A percentile compares a stretch with the other conserved stretches of the same genome.
phyloP scores from a whole-genome alignment of 2,888 invertebrate genomes.

The Philhelius pedissequus region DNA sequence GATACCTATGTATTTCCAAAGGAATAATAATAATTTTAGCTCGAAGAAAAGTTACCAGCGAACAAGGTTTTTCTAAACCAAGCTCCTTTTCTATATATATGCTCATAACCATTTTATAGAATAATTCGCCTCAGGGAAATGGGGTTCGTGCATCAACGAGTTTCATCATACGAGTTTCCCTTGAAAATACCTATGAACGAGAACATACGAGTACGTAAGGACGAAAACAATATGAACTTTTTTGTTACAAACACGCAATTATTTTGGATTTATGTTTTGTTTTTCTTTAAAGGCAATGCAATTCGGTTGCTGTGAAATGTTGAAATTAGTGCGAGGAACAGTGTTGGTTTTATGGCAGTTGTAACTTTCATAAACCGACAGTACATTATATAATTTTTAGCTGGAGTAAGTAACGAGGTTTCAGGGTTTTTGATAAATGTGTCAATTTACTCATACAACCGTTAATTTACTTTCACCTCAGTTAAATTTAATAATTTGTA shows the following conservation, averaged over 20 bases:
- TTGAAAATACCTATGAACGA: background rate
- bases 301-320: background rate
- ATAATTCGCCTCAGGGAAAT: background rate
- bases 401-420: background rate
- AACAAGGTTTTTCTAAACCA: background rate
- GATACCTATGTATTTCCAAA: background rate
- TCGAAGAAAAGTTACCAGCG: background rate
- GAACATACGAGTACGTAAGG: background rate
- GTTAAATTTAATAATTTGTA: background rate
- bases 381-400: background rate
- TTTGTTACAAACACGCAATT: background rate
- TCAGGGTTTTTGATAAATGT: background rate
- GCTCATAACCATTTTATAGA: background rate
- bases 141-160: background rate
- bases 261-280: background rate
- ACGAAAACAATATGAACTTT: constrained; percentile 9
- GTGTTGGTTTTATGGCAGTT: background rate
- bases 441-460: background rate
- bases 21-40: background rate
- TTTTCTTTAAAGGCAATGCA: background rate
- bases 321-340: background rate
- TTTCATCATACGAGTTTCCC: background rate
- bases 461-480: background rate
- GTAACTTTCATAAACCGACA: background rate
- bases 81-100: background rate